Conservation (phyloP, 2,888 invertebrate species). For the Leucoma salicis region DNA sequence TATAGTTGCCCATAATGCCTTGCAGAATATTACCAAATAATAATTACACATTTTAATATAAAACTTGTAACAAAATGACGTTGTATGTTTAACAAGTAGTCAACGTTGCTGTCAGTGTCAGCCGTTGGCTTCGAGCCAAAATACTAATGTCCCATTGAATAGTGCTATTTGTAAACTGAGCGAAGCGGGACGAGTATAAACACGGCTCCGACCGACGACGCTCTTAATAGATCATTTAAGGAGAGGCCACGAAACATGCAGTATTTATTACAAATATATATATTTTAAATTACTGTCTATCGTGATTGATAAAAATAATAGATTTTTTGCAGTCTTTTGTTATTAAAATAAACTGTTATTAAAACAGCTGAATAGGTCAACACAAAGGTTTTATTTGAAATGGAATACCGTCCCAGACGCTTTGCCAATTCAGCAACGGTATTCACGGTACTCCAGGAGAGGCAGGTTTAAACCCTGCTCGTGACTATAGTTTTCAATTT, state of each 20-base stretch:
- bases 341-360: too few species aligned
- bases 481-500: too few species aligned
- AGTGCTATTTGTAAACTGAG: slow-evolving; percentile 70
- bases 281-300: too few species aligned
- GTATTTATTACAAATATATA: too few species aligned
- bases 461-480: too few species aligned
- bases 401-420: too few species aligned
- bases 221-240: slow-evolving; percentile 63
- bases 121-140: slow-evolving; percentile 64
- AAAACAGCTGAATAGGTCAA: too few species aligned
- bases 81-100: slow-evolving; percentile 56
- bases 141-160: slow-evolving; percentile 80
- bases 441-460: too few species aligned
- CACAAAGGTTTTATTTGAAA: too few species aligned
- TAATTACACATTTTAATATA: slow-evolving; percentile 15
- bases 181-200: slow-evolving; percentile 46
- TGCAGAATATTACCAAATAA: background rate
- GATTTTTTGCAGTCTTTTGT: too few species aligned
- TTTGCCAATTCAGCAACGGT: too few species aligned
- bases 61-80: slow-evolving; percentile 29
- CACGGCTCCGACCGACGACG: slow-evolving; percentile 37
- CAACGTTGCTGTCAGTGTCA: slow-evolving; percentile 55
- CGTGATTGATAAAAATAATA: background rate
- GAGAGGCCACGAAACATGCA: slow-evolving; percentile 46
- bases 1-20: too few species aligned